Conservation (phyloP, 2,113 vertebrate species). For the Tiliqua scincoides region DNA sequence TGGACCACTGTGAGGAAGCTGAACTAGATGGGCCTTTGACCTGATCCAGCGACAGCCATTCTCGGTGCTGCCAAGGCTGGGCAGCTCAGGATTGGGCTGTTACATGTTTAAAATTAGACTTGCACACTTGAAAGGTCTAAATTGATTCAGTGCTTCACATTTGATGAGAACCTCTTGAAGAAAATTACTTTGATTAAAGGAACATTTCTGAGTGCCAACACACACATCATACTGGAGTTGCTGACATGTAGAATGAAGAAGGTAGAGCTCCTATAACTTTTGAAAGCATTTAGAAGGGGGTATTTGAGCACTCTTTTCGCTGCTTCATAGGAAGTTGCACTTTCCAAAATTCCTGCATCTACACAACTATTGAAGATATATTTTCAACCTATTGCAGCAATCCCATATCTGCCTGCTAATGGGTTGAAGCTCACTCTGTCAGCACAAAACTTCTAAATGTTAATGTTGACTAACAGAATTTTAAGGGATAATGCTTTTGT, state of each 20-base stretch:
- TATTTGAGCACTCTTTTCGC: not conserved
- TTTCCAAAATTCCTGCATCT: not conserved
- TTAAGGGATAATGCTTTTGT: no score
- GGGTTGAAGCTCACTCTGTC: not conserved
- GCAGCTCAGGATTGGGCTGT: no score
- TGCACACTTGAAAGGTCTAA: not conserved
- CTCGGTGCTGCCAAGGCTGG: no score
- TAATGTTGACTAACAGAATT: not conserved
- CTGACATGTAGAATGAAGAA: not conserved
- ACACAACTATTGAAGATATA: not conserved
- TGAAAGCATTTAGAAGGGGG: not conserved
- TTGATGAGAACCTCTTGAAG: not conserved
- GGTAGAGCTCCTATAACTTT: not conserved
- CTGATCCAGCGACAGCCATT: no score
- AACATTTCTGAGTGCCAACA: not conserved
- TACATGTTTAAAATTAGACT: not conserved
- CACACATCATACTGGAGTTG: not conserved
- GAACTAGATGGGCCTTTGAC: no score
- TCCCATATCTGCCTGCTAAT: not conserved
- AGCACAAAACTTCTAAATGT: not conserved
- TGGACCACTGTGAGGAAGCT: no score
- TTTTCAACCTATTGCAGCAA: not conserved
- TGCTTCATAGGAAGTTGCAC: not conserved
- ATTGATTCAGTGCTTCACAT: not conserved
- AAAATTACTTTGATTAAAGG: not conserved